phyloP scores from a whole-genome alignment of 1,140 invertebrate species.

The Drosophila takahashii region DNA sequence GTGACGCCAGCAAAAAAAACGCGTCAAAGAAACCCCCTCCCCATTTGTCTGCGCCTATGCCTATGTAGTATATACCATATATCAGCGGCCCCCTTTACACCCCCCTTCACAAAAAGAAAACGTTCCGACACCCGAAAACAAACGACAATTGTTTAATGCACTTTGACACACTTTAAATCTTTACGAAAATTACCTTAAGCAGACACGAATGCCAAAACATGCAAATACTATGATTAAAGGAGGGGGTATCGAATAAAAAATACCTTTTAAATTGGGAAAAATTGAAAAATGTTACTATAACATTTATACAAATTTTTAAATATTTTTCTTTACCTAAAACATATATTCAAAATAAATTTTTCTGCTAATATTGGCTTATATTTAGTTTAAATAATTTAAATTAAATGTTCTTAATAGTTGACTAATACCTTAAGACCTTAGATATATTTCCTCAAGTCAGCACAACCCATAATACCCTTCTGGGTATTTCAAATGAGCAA shows the following conservation, averaged over 20 bases:
- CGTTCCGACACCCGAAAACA: slow-evolving; percentile 44
- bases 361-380: too few species aligned
- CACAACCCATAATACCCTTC: background rate
- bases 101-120: background rate
- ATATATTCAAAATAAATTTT: too few species aligned
- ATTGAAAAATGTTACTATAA: background rate
- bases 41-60: slow-evolving; percentile 8
- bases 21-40: slow-evolving; percentile 42
- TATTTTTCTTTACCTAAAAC: too few species aligned
- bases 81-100: slow-evolving; percentile 5
- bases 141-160: slow-evolving; percentile 76
- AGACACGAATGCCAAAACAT: slow-evolving; percentile 20
- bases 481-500: slow-evolving; percentile 16
- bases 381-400: too few species aligned
- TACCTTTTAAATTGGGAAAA: slow-evolving; percentile 4
- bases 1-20: slow-evolving; percentile 45
- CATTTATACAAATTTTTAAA: too few species aligned
- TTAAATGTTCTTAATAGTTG: background rate
- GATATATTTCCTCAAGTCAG: background rate
- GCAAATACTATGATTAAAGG: background rate
- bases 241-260: background rate
- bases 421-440: background rate
- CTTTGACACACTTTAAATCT: slow-evolving; percentile 77
- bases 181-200: slow-evolving; percentile 36
- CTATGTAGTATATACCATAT: background rate